phyloP scores from a whole-genome alignment of 2,797 vertebrate species.

The Esox lucius region DNA sequence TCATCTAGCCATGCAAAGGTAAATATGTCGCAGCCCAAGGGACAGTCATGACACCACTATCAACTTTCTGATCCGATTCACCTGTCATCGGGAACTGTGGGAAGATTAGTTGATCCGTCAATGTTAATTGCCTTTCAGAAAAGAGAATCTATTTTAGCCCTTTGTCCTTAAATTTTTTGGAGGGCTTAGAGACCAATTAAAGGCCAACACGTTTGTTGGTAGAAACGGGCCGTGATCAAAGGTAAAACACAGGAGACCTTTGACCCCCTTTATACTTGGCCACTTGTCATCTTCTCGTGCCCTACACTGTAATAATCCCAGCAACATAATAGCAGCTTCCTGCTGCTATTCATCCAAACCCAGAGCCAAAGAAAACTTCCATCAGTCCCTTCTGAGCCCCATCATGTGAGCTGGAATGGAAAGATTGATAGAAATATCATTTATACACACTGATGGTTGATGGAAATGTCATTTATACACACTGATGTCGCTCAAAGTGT shows the following conservation, averaged over 20 bases:
- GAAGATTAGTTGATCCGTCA: conserved; percentile 33
- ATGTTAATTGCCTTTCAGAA: conserved; percentile 22
- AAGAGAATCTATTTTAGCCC: background rate
- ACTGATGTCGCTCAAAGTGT: conserved; percentile 58
- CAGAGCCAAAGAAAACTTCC: conserved; percentile 38
- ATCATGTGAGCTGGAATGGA: background rate
- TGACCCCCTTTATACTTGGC: background rate
- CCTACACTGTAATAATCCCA: conserved; percentile 26
- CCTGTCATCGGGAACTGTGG: conserved; percentile 25
- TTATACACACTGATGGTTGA: no score
- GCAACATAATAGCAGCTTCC: conserved; percentile 17
- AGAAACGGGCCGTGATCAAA: no score
- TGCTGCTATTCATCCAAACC: conserved; percentile 41
- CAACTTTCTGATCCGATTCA: no score
- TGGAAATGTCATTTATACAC: conserved; percentile 49
- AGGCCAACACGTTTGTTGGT: no score
- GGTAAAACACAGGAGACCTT: no score
- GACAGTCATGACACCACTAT: conserved; percentile 1
- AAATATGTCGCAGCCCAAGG: background rate
- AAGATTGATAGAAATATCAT: conserved; percentile 39
- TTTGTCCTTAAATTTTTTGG: background rate
- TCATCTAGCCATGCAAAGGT: background rate
- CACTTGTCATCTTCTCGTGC: conserved; percentile 24
- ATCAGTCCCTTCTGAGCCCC: background rate
- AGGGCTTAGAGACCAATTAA: background rate